phyloP scores from a whole-genome alignment of 2,113 vertebrate species.

The Nycticorax nycticorax region DNA sequence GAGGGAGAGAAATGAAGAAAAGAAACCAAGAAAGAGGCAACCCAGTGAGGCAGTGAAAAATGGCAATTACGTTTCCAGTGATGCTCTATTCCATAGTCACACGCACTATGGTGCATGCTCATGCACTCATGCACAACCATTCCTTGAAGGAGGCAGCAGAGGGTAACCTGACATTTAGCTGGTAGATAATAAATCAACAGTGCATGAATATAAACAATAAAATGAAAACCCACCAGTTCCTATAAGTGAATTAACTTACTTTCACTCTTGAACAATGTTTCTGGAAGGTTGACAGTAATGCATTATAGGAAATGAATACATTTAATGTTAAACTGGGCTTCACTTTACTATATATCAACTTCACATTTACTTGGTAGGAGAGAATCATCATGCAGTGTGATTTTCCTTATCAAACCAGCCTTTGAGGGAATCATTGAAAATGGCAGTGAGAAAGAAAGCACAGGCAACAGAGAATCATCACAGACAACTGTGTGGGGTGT shows the following conservation, averaged over 20 bases:
- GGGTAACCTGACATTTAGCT: not conserved
- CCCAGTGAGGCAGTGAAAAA: not conserved
- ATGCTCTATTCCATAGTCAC: not conserved
- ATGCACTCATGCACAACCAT: not conserved
- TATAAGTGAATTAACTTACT: not conserved
- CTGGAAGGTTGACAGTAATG: not conserved
- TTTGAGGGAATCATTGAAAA: not conserved
- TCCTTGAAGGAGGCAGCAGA: not conserved
- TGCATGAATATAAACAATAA: not conserved
- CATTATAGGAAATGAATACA: not conserved
- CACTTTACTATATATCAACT: not conserved
- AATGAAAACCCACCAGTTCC: not conserved
- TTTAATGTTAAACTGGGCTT: not conserved
- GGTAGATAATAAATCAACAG: not conserved
- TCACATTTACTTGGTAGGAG: not conserved
- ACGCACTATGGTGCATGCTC: not conserved
- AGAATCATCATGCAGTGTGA: not conserved
- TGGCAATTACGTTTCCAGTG: not conserved
- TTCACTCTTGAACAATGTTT: not conserved
- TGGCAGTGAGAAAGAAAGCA: not conserved
- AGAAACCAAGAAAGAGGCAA: not conserved
- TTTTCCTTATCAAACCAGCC: not conserved
- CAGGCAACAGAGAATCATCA: not conserved
- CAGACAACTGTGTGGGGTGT: not conserved
- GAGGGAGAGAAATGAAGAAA: not conserved